Evolutionary conservation across 2,113 vertebrate genomes (phyloP).

Genomic region (Xiphophorus couchianus): DNA sequence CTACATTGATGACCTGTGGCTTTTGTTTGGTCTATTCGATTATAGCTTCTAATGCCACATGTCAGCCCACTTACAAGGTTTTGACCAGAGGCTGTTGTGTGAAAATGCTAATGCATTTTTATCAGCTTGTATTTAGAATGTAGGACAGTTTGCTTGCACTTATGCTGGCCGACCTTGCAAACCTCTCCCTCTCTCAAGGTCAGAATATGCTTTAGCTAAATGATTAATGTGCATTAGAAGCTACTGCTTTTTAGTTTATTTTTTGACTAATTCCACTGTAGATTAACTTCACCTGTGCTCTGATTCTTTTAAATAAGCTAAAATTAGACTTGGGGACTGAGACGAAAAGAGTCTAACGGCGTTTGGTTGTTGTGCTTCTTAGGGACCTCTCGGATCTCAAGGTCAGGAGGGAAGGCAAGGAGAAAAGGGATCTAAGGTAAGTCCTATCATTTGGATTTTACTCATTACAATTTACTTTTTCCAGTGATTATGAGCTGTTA

Average conservation of each 20-base stretch:
- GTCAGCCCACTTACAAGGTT: slow-evolving; percentile 56
- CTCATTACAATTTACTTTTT: not conserved
- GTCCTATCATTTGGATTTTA: not conserved
- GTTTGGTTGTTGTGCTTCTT: not conserved
- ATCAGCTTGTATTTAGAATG: slow-evolving; percentile 52
- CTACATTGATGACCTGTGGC: slow-evolving; percentile 53
- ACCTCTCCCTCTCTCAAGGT: slow-evolving; percentile 41
- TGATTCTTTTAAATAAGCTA: not conserved
- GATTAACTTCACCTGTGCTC: not conserved
- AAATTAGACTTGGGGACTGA: not conserved
- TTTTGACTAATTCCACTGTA: slow-evolving; percentile 1
- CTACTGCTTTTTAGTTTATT: slow-evolving; percentile 4
- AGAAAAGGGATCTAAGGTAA: slow-evolving; percentile 96
- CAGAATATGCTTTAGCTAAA: slow-evolving; percentile 15
- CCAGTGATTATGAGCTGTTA: not conserved
- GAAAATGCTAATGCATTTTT: slow-evolving; percentile 63
- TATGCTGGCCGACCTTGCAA: slow-evolving; percentile 11
- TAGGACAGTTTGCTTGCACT: slow-evolving; percentile 46
- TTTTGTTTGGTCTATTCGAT: slow-evolving; percentile 64
- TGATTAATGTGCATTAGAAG: slow-evolving; percentile 21
- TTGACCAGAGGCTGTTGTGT: slow-evolving; percentile 65
- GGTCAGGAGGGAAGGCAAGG: slow-evolving; percentile 92
- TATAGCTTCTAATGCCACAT: slow-evolving; percentile 56
- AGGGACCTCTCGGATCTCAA: slow-evolving; percentile 86
- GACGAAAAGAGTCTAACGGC: not conserved